A percentile compares a stretch with the other conserved stretches of the same genome.
Evolutionary conservation across 2,797 vertebrate species (phyloP).

Genomic region (Enteromius viviparus): DNA sequence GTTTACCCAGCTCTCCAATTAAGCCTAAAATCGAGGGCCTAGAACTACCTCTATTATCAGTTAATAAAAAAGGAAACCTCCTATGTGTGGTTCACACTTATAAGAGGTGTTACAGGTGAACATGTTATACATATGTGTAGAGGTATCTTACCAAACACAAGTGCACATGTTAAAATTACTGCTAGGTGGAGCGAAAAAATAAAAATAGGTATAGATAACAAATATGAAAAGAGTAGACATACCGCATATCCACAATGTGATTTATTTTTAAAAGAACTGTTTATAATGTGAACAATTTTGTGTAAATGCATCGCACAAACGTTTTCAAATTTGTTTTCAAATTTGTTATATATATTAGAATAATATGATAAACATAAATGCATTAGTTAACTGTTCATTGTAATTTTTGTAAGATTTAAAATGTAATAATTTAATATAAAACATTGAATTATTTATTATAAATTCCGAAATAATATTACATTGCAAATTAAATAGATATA

Average conservation of each 20-base stretch:
- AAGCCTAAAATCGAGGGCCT: slow-evolving; percentile 24
- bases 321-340: neutral
- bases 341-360: neutral
- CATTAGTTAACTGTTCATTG: neutral
- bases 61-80: slow-evolving; percentile 38
- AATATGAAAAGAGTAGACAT: neutral
- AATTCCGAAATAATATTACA: neutral
- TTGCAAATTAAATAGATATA: neutral
- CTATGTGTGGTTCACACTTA: slow-evolving; percentile 44
- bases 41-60: slow-evolving; percentile 39
- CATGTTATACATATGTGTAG: neutral
- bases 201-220: neutral
- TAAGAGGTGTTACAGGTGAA: slow-evolving; percentile 31
- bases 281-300: neutral
- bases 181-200: neutral
- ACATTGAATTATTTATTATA: neutral
- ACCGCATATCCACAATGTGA: neutral
- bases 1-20: slow-evolving; percentile 36
- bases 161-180: neutral
- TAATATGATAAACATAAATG: neutral
- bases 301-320: neutral
- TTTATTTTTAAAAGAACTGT: neutral
- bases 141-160: neutral
- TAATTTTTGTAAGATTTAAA: neutral
- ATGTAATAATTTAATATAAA: neutral